phyloP scores from a whole-genome alignment of 2,113 vertebrate species.

The Odontophorus gujanensis region DNA sequence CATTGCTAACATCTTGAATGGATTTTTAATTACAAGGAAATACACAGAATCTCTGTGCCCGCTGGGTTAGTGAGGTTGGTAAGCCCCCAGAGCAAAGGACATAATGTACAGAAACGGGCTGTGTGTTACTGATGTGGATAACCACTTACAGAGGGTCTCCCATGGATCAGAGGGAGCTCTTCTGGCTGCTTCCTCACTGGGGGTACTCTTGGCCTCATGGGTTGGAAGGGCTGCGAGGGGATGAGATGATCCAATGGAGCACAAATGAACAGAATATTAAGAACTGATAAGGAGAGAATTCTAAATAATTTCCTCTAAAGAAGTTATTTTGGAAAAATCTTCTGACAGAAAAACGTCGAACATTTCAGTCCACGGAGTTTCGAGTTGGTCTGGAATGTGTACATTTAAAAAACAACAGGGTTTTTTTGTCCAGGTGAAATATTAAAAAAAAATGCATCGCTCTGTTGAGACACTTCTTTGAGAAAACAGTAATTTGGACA shows the following conservation, averaged over 20 bases:
- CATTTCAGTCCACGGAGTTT: background rate
- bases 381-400: background rate
- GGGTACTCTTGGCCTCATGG: too few relatives aligned
- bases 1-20: background rate
- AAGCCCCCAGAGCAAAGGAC: background rate
- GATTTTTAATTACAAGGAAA: background rate
- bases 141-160: background rate
- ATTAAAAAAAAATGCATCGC: background rate
- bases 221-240: background rate
- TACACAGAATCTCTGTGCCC: background rate
- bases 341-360: background rate
- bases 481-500: background rate
- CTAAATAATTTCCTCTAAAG: background rate
- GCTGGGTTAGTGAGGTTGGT: background rate
- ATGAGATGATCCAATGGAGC: background rate
- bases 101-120: background rate
- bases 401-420: background rate
- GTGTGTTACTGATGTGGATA: background rate
- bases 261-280: background rate
- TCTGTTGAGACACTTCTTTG: background rate
- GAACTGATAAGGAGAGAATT: background rate
- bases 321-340: background rate
- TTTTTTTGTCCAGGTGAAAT: background rate
- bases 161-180: background rate
- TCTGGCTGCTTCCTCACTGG: background rate